phyloP scores from a whole-genome alignment of 2,113 vertebrate species.

The Nipponia nippon region DNA sequence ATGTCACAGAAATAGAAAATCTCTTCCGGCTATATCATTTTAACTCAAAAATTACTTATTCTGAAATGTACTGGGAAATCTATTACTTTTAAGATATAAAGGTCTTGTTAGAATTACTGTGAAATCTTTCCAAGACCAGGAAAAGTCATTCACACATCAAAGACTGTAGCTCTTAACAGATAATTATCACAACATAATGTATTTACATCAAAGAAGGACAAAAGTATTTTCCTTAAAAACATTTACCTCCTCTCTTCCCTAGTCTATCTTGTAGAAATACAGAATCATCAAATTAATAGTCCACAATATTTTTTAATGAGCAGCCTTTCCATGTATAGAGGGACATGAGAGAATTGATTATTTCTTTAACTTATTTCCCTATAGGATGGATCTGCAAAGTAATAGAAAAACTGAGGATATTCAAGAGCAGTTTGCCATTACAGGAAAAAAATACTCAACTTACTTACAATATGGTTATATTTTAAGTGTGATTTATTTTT shows the following conservation, averaged over 20 bases:
- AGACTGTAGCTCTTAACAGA: not conserved
- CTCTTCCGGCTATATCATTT: not conserved
- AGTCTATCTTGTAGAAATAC: not conserved
- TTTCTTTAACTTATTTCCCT: not conserved
- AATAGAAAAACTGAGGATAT: not conserved
- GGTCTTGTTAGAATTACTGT: not conserved
- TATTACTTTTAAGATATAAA: not conserved
- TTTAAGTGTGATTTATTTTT: not conserved
- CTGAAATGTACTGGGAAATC: not conserved
- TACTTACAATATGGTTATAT: not conserved
- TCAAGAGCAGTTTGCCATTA: not conserved
- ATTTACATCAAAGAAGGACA: not conserved
- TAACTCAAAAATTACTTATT: conserved; percentile 7
- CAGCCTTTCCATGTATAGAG: not conserved
- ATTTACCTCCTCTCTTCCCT: not conserved
- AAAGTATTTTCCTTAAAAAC: not conserved
- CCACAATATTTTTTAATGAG: not conserved
- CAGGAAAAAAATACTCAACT: not conserved
- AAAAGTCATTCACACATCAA: not conserved
- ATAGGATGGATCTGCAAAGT: not conserved
- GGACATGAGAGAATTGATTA: not conserved
- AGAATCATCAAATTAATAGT: not conserved
- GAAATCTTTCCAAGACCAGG: conserved; percentile 17
- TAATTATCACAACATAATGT: not conserved
- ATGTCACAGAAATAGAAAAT: conserved; percentile 1